Conservation (phyloP, 2,888 invertebrate genomes). For the Acheta domesticus region DNA sequence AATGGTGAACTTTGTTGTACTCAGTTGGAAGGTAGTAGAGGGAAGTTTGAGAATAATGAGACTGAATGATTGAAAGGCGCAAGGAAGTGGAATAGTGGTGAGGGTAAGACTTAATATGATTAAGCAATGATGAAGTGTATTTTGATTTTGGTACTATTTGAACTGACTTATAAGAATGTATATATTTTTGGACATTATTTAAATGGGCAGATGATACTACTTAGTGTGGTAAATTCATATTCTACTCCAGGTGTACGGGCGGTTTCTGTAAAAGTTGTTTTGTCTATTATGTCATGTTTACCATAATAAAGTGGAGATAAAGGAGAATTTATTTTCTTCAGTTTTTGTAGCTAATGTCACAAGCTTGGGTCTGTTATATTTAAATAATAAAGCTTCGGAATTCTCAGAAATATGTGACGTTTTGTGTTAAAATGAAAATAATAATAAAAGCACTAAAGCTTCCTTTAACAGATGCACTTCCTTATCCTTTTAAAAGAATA, state of each 20-base stretch:
- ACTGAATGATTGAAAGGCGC: neutral
- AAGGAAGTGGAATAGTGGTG: neutral
- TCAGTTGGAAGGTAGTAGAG: neutral
- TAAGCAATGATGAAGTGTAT: neutral
- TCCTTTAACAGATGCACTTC: too few relatives aligned
- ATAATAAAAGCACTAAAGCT: neutral
- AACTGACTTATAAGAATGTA: conserved; percentile 10
- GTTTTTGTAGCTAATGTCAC: neutral
- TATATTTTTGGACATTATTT: conserved; percentile 18
- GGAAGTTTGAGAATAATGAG: neutral
- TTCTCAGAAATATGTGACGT: neutral
- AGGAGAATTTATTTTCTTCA: neutral
- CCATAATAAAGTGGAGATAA: neutral
- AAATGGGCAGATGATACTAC: conserved; percentile 1
- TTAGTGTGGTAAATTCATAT: neutral
- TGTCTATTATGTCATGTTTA: conserved; percentile 12
- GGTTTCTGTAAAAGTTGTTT: neutral
- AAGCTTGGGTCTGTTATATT: neutral
- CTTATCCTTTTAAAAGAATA: too few relatives aligned
- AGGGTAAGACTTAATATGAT: neutral
- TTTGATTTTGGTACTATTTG: conserved; percentile 10
- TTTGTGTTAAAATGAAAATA: neutral
- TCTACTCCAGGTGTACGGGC: neutral
- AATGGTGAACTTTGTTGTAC: neutral
- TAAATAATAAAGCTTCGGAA: neutral